These are phyloP conservation scores for Drosophila micromelanica DNA, from an alignment of 1,140 invertebrate species.

Conservation along the genomic window DNA sequence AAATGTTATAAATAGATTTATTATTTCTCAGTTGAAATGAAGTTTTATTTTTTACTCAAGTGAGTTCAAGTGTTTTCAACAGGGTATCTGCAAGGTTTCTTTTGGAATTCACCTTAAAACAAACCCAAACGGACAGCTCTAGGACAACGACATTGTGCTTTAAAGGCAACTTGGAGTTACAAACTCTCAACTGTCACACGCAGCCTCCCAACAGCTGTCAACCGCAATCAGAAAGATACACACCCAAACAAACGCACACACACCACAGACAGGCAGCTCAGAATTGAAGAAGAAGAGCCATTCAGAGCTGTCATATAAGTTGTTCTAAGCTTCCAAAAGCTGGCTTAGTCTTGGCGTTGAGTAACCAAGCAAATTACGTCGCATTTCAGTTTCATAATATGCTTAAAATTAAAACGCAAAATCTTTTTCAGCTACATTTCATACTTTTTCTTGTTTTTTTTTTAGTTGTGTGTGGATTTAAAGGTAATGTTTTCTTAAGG, in stretches of 20 bases:
- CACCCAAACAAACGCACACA: not conserved
- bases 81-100: slow-evolving; percentile 1
- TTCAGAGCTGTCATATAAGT: slow-evolving; percentile 12
- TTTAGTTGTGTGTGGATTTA: slow-evolving; percentile 17
- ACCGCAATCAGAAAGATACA: slow-evolving; percentile 39
- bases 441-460: too few relatives aligned
- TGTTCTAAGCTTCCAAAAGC: slow-evolving; percentile 50
- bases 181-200: slow-evolving; percentile 24
- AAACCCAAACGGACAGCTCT: slow-evolving; percentile 47
- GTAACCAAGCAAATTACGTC: slow-evolving; percentile 77
- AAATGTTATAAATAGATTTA: too few relatives aligned
- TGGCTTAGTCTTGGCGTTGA: slow-evolving; percentile 55
- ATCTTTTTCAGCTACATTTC: slow-evolving; percentile 25
- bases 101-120: slow-evolving; percentile 37
- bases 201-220: slow-evolving; percentile 34
- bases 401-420: slow-evolving; percentile 72
- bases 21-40: not conserved
- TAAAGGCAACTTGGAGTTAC: slow-evolving; percentile 6
- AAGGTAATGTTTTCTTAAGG: slow-evolving; percentile 64
- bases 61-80: not conserved
- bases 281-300: not conserved
- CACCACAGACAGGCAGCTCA: not conserved
- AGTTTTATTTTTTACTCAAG: not conserved
- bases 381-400: slow-evolving; percentile 80
- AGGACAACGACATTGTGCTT: slow-evolving; percentile 56